A percentile compares a stretch with the other conserved stretches of the same genome.
These are phyloP conservation scores for Parnassius smintheus DNA, from an alignment of 2,888 invertebrate genomes.

Conservation along the genomic window DNA sequence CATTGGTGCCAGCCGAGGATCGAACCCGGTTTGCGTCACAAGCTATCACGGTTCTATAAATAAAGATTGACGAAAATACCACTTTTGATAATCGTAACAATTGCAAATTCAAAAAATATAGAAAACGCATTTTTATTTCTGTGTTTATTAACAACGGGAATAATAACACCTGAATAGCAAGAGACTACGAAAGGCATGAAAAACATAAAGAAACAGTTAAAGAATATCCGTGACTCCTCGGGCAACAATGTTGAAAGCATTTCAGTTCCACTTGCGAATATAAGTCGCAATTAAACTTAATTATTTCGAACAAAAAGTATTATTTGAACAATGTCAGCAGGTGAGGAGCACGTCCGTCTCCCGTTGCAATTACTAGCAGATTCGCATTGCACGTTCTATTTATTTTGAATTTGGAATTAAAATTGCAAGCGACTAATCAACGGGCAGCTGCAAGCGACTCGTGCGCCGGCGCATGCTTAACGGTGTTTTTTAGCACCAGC, in stretches of 20 bases:
- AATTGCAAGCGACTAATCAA: conserved; percentile 50
- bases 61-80: too few species aligned
- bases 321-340: conserved; percentile 42
- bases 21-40: too few species aligned
- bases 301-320: conserved; percentile 30
- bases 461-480: conserved; percentile 52
- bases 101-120: too few species aligned
- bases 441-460: conserved; percentile 58
- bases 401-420: conserved; percentile 62
- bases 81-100: too few species aligned
- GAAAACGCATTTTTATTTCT: too few species aligned
- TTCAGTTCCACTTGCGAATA: conserved; percentile 23
- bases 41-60: too few species aligned
- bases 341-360: conserved; percentile 50
- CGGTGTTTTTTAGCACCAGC: conserved; percentile 42
- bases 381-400: conserved; percentile 40
- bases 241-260: conserved; percentile 15
- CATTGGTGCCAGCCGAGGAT: too few species aligned
- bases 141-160: background rate
- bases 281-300: conserved; percentile 20
- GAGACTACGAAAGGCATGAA: background rate
- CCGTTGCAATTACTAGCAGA: conserved; percentile 47
- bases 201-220: background rate
- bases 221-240: background rate
- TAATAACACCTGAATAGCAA: conserved; percentile 4